Evolutionary conservation across 2,113 vertebrate genomes (phyloP).

Genomic region (Chloebia gouldiae): DNA sequence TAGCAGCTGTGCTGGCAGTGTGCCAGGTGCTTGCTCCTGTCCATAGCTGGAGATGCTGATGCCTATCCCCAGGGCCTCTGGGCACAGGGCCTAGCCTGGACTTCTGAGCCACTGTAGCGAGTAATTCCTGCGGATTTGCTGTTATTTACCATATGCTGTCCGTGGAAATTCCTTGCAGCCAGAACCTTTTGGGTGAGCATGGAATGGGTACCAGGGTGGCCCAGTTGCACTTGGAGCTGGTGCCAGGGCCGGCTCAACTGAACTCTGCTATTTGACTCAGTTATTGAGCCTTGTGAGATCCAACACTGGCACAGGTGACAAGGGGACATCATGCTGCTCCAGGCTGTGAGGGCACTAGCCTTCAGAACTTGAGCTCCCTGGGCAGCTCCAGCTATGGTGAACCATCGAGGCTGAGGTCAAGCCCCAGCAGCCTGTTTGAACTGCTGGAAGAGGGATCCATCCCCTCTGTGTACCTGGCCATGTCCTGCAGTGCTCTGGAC

Average conservation of each 20-base stretch:
- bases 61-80: background rate
- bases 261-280: background rate
- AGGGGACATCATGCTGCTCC: background rate
- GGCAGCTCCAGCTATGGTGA: background rate
- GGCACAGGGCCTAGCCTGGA: background rate
- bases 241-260: background rate
- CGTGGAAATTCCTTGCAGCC: background rate
- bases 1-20: background rate
- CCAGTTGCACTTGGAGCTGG: background rate
- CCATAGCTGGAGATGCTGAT: background rate
- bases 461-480: background rate
- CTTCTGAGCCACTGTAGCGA: background rate
- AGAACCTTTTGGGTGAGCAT: background rate
- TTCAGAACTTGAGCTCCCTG: background rate
- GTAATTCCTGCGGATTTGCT: background rate
- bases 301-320: rapidly evolving
- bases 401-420: rapidly evolving
- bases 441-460: background rate
- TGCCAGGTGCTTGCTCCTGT: background rate
- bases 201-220: background rate
- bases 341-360: background rate
- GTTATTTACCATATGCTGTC: background rate
- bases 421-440: background rate
- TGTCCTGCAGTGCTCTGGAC: background rate
- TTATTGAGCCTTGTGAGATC: background rate